Percentiles rank a stretch among this genome's conserved stretches.
These are phyloP conservation scores for Antheraea yamamai DNA, from an alignment of 2,888 invertebrate genomes.

Conservation along the genomic window DNA sequence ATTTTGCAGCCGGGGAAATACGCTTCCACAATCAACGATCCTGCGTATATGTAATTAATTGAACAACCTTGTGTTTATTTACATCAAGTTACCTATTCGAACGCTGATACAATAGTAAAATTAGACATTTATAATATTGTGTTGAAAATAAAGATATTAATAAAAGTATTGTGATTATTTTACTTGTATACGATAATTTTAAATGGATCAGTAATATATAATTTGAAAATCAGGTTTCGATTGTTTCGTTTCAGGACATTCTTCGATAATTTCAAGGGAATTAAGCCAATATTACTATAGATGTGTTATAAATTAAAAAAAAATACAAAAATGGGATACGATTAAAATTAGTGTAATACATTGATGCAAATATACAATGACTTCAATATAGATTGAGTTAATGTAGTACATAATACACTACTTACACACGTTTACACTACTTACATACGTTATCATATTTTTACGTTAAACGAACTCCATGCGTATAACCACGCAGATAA, in stretches of 20 bases:
- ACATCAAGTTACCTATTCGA: not conserved
- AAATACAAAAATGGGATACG: not conserved
- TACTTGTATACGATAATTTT: too few species aligned
- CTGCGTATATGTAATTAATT: not conserved
- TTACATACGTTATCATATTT: too few species aligned
- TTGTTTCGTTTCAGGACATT: too few species aligned
- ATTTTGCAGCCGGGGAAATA: slow-evolving; percentile 18
- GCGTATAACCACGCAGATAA: too few species aligned
- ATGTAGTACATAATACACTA: not conserved
- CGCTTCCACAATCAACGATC: not conserved
- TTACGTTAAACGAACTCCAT: too few species aligned
- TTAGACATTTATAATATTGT: not conserved
- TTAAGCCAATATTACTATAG: too few species aligned
- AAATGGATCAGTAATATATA: too few species aligned
- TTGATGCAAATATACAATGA: not conserved
- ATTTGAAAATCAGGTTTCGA: too few species aligned
- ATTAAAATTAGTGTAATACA: not conserved
- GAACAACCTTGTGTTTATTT: not conserved
- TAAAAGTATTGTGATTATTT: too few species aligned
- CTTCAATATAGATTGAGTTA: not conserved
- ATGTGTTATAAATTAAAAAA: too few species aligned
- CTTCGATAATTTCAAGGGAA: too few species aligned
- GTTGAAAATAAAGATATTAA: not conserved
- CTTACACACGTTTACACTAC: not conserved
- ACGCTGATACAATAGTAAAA: not conserved